These are phyloP conservation scores for Drosophila mimica DNA, from an alignment of 2,888 invertebrate genomes.

Conservation along the genomic window DNA sequence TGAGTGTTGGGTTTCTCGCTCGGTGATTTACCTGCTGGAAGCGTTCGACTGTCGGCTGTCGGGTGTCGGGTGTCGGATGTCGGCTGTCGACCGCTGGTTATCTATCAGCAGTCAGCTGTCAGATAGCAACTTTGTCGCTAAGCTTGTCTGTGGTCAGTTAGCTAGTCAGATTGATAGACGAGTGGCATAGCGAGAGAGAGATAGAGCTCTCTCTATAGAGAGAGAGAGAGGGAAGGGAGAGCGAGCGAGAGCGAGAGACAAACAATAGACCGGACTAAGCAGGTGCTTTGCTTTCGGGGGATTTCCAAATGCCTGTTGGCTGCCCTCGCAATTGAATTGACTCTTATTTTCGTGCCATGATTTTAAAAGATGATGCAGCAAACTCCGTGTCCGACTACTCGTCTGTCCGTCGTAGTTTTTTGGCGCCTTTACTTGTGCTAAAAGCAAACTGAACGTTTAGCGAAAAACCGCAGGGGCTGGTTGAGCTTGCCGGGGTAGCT, in stretches of 20 bases:
- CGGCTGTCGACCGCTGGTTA: background rate
- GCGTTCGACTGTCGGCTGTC: slow-evolving; percentile 12
- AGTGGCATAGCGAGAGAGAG: background rate
- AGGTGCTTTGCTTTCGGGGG: slow-evolving; percentile 19
- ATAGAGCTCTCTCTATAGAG: no score
- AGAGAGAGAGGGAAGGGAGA: background rate
- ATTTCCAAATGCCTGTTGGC: slow-evolving; percentile 27
- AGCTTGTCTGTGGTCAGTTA: slow-evolving; percentile 57
- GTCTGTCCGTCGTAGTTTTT: background rate
- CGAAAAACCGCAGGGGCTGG: slow-evolving; percentile 10
- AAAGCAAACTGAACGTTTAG: slow-evolving; percentile 31
- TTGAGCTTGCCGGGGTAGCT: background rate
- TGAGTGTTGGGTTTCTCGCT: slow-evolving; percentile 17
- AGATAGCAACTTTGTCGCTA: slow-evolving; percentile 3
- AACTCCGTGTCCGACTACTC: background rate
- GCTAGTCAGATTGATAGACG: background rate
- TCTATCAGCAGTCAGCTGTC: background rate
- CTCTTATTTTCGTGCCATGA: slow-evolving; percentile 33
- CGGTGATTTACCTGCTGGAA: slow-evolving; percentile 48
- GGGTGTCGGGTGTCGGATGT: no score
- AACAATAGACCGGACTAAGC: background rate
- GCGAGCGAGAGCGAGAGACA: background rate
- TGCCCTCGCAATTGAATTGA: slow-evolving; percentile 15
- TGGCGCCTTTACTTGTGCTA: slow-evolving; percentile 19
- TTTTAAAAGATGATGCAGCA: slow-evolving; percentile 33